A percentile compares a stretch with the other conserved stretches of the same genome.
Evolutionary conservation across 2,888 invertebrate genomes (phyloP).

Genomic region (Tiliacea citrago): DNA sequence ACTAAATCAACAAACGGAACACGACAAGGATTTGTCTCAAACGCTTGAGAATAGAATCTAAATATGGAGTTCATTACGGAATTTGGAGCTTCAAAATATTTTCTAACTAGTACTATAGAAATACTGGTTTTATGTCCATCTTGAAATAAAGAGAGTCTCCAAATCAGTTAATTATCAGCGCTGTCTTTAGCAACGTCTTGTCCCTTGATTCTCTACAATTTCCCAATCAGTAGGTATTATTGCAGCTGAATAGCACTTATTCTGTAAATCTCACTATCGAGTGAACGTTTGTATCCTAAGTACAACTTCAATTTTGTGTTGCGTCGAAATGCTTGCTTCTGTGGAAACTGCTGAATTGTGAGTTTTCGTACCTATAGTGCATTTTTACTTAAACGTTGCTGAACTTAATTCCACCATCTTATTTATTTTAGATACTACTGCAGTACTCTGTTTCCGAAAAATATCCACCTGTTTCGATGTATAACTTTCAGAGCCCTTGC

Average conservation of each 20-base stretch:
- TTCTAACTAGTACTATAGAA: conserved; percentile 18
- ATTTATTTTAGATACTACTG: background rate
- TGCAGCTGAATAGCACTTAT: too few relatives aligned
- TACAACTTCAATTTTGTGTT: background rate
- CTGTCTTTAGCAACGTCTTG: background rate
- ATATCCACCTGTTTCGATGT: background rate
- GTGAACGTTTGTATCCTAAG: background rate
- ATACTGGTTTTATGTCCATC: conserved; percentile 14
- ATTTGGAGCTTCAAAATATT: conserved; percentile 32
- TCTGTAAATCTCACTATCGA: background rate
- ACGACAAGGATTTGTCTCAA: conserved; percentile 56
- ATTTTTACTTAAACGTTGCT: background rate
- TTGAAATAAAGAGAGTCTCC: background rate
- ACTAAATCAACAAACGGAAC: conserved; percentile 63
- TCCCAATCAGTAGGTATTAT: background rate
- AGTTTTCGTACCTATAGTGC: background rate
- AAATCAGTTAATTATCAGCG: background rate
- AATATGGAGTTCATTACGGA: conserved; percentile 34
- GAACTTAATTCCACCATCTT: background rate
- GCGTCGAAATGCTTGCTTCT: background rate
- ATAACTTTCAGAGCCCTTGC: background rate
- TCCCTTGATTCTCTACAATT: background rate
- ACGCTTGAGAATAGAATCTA: conserved; percentile 55
- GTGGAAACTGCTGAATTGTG: background rate
- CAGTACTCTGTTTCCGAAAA: background rate